Percentiles rank a stretch among this genome's conserved stretches.
Evolutionary conservation across 2,797 vertebrate genomes (phyloP).

Genomic region (Lateolabrax maculatus): DNA sequence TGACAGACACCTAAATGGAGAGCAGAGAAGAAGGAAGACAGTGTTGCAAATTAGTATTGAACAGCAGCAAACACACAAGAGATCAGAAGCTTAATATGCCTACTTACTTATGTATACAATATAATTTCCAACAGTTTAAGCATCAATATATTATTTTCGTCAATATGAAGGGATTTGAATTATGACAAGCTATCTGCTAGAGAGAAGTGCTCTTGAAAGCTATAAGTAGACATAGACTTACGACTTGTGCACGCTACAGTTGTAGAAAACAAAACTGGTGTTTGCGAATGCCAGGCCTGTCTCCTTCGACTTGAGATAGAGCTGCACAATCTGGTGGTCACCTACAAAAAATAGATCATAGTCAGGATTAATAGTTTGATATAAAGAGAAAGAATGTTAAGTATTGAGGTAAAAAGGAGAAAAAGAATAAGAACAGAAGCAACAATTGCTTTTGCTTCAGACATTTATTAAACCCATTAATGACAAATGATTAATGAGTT

Average conservation of each 20-base stretch:
- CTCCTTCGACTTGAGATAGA: constrained; percentile 98
- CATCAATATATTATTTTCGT: constrained; percentile 13
- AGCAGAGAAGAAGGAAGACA: not conserved
- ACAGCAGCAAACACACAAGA: constrained; percentile 7
- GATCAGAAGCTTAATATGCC: constrained; percentile 26
- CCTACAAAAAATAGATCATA: constrained; percentile 79
- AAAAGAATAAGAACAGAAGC: not conserved
- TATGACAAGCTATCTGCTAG: constrained; percentile 2
- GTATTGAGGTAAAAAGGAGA: not conserved
- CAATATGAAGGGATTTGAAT: constrained; percentile 6
- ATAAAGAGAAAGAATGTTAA: not conserved
- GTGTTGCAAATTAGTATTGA: constrained; percentile 12
- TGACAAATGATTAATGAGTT: too few relatives aligned
- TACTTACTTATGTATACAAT: constrained; percentile 25
- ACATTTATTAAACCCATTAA: not conserved
- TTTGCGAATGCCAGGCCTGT: constrained; percentile 97
- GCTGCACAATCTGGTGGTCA: constrained; percentile 97
- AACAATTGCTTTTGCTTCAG: not conserved
- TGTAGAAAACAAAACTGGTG: constrained; percentile 99
- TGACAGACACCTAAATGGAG: constrained; percentile 90
- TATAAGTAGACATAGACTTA: constrained; percentile 78
- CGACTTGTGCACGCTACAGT: constrained; percentile 99
- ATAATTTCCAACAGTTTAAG: constrained; percentile 16
- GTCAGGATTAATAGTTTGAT: constrained; percentile 10
- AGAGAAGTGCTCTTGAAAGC: not conserved